Evolutionary conservation across 2,888 invertebrate species (phyloP).

Genomic region (Andrena minutula): DNA sequence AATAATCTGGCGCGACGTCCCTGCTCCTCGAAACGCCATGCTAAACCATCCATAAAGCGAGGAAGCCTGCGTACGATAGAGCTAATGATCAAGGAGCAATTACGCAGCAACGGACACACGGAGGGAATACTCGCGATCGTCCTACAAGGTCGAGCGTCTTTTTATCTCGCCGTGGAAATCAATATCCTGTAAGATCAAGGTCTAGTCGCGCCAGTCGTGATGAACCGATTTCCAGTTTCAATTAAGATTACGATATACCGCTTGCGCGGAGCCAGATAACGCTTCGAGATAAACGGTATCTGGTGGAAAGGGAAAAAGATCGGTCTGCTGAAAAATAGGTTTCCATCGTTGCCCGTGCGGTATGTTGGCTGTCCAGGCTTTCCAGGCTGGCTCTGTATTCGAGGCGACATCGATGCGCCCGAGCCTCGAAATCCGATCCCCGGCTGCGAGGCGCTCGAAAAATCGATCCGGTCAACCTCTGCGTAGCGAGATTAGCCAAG

Average conservation of each 20-base stretch:
- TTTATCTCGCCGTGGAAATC: slow-evolving; percentile 23
- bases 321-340: neutral
- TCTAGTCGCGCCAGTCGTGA: neutral
- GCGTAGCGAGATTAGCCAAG: slow-evolving; percentile 22
- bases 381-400: slow-evolving; percentile 9
- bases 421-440: slow-evolving; percentile 28
- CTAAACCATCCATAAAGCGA: too few species aligned
- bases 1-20: slow-evolving; percentile 40
- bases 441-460: slow-evolving; percentile 8
- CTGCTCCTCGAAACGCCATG: too few species aligned
- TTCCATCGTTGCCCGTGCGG: neutral
- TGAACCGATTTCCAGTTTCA: slow-evolving; percentile 11
- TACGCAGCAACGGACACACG: neutral
- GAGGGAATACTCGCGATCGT: neutral
- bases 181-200: slow-evolving; percentile 36
- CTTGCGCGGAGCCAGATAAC: neutral
- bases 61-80: neutral
- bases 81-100: slow-evolving; percentile 1
- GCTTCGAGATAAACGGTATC: neutral
- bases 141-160: neutral
- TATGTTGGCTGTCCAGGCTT: neutral
- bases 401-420: neutral
- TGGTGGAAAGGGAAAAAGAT: neutral
- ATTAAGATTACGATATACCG: slow-evolving; percentile 14
- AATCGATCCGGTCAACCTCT: slow-evolving; percentile 8